A percentile compares a stretch with the other conserved stretches of the same genome.
These are phyloP conservation scores for Rotaria magnacalcarata DNA, from an alignment of 2,888 invertebrate genomes.

Conservation along the genomic window DNA sequence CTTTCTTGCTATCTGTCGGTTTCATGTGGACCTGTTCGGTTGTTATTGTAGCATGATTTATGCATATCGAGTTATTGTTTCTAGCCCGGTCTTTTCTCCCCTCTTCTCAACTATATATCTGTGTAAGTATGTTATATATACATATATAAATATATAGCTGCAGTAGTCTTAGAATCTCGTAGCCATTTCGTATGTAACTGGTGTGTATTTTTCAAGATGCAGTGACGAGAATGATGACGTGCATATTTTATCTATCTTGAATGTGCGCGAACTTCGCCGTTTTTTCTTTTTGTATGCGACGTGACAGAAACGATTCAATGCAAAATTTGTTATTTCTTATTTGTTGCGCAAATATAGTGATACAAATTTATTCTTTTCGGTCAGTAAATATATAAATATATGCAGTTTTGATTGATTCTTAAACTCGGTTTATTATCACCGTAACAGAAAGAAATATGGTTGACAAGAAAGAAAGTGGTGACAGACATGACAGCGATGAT, in stretches of 20 bases:
- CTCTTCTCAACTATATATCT: not conserved
- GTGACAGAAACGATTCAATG: not conserved
- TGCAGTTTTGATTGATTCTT: not conserved
- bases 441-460: too few species aligned
- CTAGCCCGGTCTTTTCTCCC: not conserved
- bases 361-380: not conserved
- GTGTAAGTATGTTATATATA: not conserved
- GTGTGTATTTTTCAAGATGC: conserved; percentile 1
- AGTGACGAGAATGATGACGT: not conserved
- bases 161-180: not conserved
- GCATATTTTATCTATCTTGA: conserved; percentile 7
- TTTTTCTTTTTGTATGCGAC: not conserved
- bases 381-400: not conserved
- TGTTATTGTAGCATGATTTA: conserved; percentile 13
- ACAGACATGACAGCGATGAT: too few species aligned
- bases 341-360: not conserved
- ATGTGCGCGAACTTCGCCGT: not conserved
- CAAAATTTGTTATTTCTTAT: not conserved
- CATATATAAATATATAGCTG: not conserved
- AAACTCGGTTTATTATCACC: too few species aligned
- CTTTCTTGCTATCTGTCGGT: not conserved
- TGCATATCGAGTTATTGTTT: conserved; percentile 29
- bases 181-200: not conserved
- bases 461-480: too few species aligned
- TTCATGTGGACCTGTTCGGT: conserved; percentile 26